Base-by-base conservation (phyloP, 2,888 invertebrate species). In the Lymantria dispar region DNA sequence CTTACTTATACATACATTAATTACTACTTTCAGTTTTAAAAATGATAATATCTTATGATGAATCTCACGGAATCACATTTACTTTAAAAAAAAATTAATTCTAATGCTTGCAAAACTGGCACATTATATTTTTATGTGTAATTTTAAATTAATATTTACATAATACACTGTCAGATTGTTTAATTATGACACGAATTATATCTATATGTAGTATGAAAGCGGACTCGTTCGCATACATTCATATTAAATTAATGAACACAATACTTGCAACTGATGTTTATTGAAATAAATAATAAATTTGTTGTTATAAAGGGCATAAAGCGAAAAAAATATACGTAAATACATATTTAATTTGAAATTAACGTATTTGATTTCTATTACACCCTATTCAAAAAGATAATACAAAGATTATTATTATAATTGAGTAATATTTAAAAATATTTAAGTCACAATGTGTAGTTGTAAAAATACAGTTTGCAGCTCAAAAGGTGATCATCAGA, bases 281-380 rank as follows among this genome's bases (percentile, higher is more conserved):
- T 86, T 87, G 78, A 80, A 73, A 78, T 22, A 22, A 22, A 22
- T 65, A 61, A 72, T 48, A 79, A 70, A 84, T 76, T 82, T 85
- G 81, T 87, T 89, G 83, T 89, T 89, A 85, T 79, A 80, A 85
- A 80, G 80, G 74, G 74, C 83, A 85, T 87, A 85, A 86, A 83
- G 80, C 76, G 78, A 82, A 84, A 82, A 78, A 88, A 89, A 89
- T 87, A 87, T 90, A 90, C 89, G 87, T 90, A 90, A 88, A 87
- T 22, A 22, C 22, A 22, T 87, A 89, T 90, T 89, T 88, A 88
- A 88, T 88, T 90, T 87, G 65, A 76, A 57, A 57, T 15, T 29
- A 52, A 47, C 47, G 72, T 66, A 56, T 76, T 69, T 76, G 47
- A 77, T 76, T 74, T 85, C 71, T 67, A 68, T 74, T 69, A 68